Base-by-base conservation (phyloP, 2,797 vertebrate genomes). In the Amblyopsis hoosieri region DNA sequence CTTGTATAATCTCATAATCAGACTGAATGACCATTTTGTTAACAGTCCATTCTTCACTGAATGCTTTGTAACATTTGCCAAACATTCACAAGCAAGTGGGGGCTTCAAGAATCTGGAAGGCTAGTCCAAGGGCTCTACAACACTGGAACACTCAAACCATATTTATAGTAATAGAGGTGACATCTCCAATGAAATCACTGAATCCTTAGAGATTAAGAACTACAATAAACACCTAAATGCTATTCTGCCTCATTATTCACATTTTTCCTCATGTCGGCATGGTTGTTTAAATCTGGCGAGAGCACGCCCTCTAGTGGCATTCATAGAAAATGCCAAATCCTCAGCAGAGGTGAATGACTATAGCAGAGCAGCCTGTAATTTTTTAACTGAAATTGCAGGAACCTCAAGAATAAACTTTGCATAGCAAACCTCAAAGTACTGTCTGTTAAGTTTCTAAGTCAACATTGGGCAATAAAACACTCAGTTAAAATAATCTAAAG, bases 301-400 rank as follows among this genome's bases (percentile, higher is more conserved):
- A 66, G 50, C 29, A 11, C 17, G 11, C 70, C 76, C 46, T 9
- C 60, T 57, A 62, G 61, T 71, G 78, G 47, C 59, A 1, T 29
- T 56, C 37, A 4, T 2, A 5, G 29, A 17, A 31, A 61, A 70
- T 1, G 19, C 45, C n/a, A 1, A 50, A 15, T 29, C 33, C 1
- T 23, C 1, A 53, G n/a, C 19, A 50, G 58, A 23, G 14, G 31
- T 19, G 1, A 42, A 54, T 54, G 6, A 54, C 4, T 29, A 33
- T n/a, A 23, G 5, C 45, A 65, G 58, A 65, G 54, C 29, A 48
- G 54, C 37, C 12, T 12, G 2, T 0, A 53, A 14, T 4, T 29
- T 29, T 29, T 29, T 4, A 29, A 53, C 31, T 31, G 55, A 48
- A 49, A 56, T 58, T 45, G 55, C 12, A 53, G 29, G 3, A 42